Evolutionary conservation across 2,888 invertebrate species (phyloP).

Genomic region (Diachrysia chrysitis): DNA sequence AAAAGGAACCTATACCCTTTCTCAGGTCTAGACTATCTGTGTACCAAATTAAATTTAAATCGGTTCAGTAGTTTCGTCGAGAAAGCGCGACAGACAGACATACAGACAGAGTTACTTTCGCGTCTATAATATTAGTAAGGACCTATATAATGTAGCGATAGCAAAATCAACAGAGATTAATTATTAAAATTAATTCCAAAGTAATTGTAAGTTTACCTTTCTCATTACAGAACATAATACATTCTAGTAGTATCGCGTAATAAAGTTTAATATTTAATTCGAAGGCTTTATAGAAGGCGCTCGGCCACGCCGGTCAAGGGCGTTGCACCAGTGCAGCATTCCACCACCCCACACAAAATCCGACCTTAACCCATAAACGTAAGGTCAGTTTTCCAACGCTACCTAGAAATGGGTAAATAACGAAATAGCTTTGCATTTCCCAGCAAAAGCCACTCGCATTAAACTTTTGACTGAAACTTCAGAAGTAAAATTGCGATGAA

Average conservation of each 20-base stretch:
- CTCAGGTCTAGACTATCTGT: too few species aligned
- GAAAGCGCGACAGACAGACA: too few species aligned
- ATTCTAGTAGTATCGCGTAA: constrained; percentile 40
- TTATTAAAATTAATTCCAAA: constrained; percentile 25
- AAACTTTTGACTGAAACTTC: constrained; percentile 50
- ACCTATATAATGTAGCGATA: background rate
- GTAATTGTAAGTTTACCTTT: constrained; percentile 27
- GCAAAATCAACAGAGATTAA: background rate
- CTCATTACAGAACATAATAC: constrained; percentile 30
- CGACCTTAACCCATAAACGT: constrained; percentile 35
- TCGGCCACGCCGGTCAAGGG: constrained; percentile 69
- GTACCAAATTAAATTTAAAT: too few species aligned
- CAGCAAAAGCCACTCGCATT: constrained; percentile 44
- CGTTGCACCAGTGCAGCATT: constrained; percentile 65
- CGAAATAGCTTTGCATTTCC: constrained; percentile 50
- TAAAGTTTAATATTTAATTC: constrained; percentile 71
- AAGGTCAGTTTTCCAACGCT: constrained; percentile 26
- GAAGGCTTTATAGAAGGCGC: constrained; percentile 60
- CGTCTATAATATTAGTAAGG: too few species aligned
- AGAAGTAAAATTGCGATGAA: constrained; percentile 49
- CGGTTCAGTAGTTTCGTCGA: too few species aligned
- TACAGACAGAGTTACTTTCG: too few species aligned
- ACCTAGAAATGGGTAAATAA: constrained; percentile 31
- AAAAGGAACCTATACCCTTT: too few species aligned
- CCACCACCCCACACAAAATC: constrained; percentile 39